These are phyloP conservation scores for Diploptera punctata DNA, from an alignment of 2,888 invertebrate species.

Conservation along the genomic window DNA sequence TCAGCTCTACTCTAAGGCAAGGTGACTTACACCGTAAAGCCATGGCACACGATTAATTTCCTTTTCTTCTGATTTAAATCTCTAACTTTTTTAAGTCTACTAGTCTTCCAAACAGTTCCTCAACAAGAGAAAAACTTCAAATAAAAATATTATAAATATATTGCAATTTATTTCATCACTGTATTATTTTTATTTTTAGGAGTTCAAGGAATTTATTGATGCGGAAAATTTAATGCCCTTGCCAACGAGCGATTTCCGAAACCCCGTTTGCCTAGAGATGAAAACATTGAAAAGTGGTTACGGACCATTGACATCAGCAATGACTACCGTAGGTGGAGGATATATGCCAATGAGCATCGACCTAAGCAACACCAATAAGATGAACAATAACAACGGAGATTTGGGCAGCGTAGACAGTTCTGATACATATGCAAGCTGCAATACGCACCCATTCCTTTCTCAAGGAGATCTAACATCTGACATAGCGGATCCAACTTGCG, in stretches of 20 bases:
- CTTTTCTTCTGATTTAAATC: too few species aligned
- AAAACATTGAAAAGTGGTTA: constrained; percentile 65
- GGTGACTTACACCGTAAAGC: too few species aligned
- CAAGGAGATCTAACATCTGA: constrained; percentile 59
- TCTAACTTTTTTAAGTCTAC: too few species aligned
- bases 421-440: constrained; percentile 96
- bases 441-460: constrained; percentile 93
- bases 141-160: background rate
- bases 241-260: constrained; percentile 83
- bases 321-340: constrained; percentile 43
- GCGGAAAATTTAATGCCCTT: constrained; percentile 89
- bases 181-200: constrained; percentile 58
- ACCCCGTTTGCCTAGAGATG: constrained; percentile 83
- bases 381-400: constrained; percentile 48
- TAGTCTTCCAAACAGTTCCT: too few species aligned
- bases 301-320: constrained; percentile 59
- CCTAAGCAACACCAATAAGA: constrained; percentile 38
- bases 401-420: constrained; percentile 71
- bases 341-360: constrained; percentile 26
- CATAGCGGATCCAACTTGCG: constrained; percentile 54
- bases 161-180: background rate
- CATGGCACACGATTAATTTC: too few species aligned
- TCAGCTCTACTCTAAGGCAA: too few species aligned
- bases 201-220: constrained; percentile 90
- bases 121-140: too few species aligned